Percentiles rank a stretch among this genome's conserved stretches.
Evolutionary conservation across 2,113 vertebrate species (phyloP).

Genomic region (Salvelinus sp.): DNA sequence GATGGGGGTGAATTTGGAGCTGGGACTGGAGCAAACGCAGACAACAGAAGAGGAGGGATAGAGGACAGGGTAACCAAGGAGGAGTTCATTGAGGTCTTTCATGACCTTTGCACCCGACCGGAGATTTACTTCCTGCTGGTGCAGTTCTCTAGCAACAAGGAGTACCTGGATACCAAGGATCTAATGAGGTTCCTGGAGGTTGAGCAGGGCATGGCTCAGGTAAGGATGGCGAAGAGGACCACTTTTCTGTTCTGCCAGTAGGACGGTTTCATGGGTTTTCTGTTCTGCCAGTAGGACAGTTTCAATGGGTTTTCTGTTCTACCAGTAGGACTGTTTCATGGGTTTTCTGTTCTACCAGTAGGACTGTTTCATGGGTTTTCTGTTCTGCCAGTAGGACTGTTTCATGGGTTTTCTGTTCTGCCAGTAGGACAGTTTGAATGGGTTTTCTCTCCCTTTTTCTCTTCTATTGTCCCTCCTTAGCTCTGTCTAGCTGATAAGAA

Average conservation of each 20-base stretch:
- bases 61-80: slow-evolving; percentile 77
- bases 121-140: slow-evolving; percentile 97
- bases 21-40: background rate
- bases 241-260: too few species aligned
- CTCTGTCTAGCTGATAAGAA: too few species aligned
- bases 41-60: slow-evolving; percentile 36
- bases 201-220: slow-evolving; percentile 90
- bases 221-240: slow-evolving; percentile 57
- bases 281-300: too few species aligned
- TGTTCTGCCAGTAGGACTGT: too few species aligned
- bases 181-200: slow-evolving; percentile 95
- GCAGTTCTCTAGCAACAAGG: slow-evolving; percentile 98
- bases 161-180: slow-evolving; percentile 92
- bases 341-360: too few species aligned
- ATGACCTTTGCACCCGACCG: slow-evolving; percentile 92
- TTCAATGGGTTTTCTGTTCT: too few species aligned
- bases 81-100: slow-evolving; percentile 92
- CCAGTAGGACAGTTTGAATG: too few species aligned
- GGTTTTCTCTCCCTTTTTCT: background rate
- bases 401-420: too few species aligned
- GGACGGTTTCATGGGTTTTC: too few species aligned
- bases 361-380: too few species aligned
- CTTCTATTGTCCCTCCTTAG: background rate
- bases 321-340: too few species aligned
- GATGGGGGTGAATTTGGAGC: background rate